phyloP scores from a whole-genome alignment of 2,888 invertebrate genomes.

The Bibio marci region DNA sequence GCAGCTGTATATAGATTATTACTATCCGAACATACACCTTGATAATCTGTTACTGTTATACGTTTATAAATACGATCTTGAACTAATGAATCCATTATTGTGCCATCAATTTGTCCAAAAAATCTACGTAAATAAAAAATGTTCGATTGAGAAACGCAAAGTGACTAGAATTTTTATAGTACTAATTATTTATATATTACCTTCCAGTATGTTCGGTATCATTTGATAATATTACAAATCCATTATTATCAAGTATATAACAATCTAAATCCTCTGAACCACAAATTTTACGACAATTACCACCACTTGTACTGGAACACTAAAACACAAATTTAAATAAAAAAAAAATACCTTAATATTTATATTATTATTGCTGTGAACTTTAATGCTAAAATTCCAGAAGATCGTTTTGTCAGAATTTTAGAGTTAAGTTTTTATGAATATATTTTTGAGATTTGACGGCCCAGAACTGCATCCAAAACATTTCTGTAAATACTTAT shows the following conservation, averaged over 20 bases:
- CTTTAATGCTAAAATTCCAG: no score
- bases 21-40: constrained; percentile 63
- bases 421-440: no score
- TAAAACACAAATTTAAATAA: constrained; percentile 31
- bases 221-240: constrained; percentile 83
- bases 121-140: no score
- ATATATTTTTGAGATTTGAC: no score
- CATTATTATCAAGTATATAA: constrained; percentile 87
- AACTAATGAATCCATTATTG: constrained; percentile 83
- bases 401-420: no score
- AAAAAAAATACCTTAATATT: constrained; percentile 1
- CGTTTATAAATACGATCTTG: constrained; percentile 82
- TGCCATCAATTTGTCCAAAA: constrained; percentile 87
- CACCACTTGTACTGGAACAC: constrained; percentile 50
- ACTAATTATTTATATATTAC: neutral
- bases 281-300: constrained; percentile 60
- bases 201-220: constrained; percentile 71
- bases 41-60: constrained; percentile 74
- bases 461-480: no score
- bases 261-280: constrained; percentile 79
- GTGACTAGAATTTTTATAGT: no score
- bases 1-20: constrained; percentile 32
- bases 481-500: no score
- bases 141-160: no score
- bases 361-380: no score